Base-by-base conservation (phyloP, 2,113 vertebrate genomes). In the Garra rufa region DNA sequence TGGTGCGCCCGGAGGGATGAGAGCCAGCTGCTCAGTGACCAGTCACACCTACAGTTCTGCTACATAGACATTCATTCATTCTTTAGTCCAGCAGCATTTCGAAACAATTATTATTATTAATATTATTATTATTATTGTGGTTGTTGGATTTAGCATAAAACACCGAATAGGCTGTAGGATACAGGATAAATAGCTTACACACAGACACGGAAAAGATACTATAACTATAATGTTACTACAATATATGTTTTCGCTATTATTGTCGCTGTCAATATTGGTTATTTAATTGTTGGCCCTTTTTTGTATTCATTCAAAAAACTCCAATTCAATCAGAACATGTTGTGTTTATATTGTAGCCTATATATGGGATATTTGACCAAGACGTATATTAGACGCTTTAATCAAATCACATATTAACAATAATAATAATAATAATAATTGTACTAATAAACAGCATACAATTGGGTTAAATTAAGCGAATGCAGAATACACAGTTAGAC, bases 21-120 rank as follows among this genome's bases (percentile, higher is more conserved):
- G 89, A 88, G 92, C 90, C 92, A 95, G 94, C 91, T 94, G 92
- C 91, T 93, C 88, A 84, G 90, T 94, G 94, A 92, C 94, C 92
- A 89, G 90, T 85, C 93, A 93, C 94, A 95, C 92, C 94, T 95
- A 73, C 46, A 89, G 88, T 86, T 84, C 89, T 61, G 34, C 41
- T 63, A 78, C 90, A 61, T 87, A 90, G 91, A 89, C 94, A 88
- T 92, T 91, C 94, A 88, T 91, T 89, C 86, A 90, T 87, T 83
- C 83, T 88, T 84, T 59, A 69, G 85, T 77, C 55, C 9, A 83
- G 76, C 46, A 85, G 15, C 73, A 86, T 78, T 89, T 85, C 87
- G 83, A 86, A 87, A 85, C 88, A 88, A 4, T 89, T 87, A 90
- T 92, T 91, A 81, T 90, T 82, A 82, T 81, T 73, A 81, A 90